These are phyloP conservation scores for Acanthoscelides obtectus DNA, from an alignment of 2,888 invertebrate species.

Conservation along the genomic window DNA sequence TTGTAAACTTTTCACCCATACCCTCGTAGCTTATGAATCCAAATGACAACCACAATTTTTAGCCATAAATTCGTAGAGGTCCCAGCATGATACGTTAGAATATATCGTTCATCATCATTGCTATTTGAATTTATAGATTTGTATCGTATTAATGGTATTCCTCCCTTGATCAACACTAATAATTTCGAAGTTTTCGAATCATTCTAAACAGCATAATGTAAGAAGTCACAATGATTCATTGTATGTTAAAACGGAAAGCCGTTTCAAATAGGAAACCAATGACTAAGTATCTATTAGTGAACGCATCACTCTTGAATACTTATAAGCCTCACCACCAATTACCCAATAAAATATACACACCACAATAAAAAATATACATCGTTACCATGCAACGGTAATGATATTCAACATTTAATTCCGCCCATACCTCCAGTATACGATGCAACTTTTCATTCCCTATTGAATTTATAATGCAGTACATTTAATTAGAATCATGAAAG, in stretches of 20 bases:
- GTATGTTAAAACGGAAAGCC: background rate
- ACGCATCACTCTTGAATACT: background rate
- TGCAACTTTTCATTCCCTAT: background rate
- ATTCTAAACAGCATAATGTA: too few relatives aligned
- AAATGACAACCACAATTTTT: too few relatives aligned
- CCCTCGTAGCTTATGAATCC: too few relatives aligned
- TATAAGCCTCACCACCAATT: background rate
- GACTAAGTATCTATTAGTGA: background rate
- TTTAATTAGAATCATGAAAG: background rate
- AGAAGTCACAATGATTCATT: too few relatives aligned
- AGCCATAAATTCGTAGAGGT: too few relatives aligned
- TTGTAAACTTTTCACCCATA: too few relatives aligned
- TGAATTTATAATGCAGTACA: background rate
- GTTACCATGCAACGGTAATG: background rate
- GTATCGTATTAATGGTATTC: too few relatives aligned
- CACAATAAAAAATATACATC: background rate
- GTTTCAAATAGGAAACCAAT: background rate
- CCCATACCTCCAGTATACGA: background rate
- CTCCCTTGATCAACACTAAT: too few relatives aligned
- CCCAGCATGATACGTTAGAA: too few relatives aligned
- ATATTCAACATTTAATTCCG: background rate
- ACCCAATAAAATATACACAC: background rate
- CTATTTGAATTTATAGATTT: too few relatives aligned
- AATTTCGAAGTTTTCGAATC: too few relatives aligned
- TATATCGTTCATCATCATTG: too few relatives aligned